Evolutionary conservation across 2,888 invertebrate genomes (phyloP).

Genomic region (Ichneumon xanthorius): DNA sequence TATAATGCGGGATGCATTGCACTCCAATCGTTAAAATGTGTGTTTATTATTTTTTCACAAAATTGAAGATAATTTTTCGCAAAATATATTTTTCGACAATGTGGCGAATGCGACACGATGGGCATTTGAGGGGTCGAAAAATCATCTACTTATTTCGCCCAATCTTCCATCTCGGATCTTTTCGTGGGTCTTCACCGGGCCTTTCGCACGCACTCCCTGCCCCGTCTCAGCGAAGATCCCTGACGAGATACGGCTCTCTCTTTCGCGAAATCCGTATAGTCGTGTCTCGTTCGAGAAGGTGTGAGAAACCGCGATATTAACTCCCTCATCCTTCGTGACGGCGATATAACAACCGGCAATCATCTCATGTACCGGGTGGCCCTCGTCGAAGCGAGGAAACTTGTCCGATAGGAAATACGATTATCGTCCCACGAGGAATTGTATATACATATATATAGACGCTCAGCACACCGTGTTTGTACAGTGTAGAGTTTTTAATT

Average conservation of each 20-base stretch:
- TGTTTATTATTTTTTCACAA: background rate
- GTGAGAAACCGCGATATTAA: slow-evolving; percentile 61
- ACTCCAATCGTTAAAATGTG: background rate
- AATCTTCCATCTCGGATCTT: slow-evolving; percentile 8
- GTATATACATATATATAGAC: background rate
- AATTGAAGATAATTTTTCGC: background rate
- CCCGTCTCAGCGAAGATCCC: slow-evolving; percentile 17
- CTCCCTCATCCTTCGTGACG: slow-evolving; percentile 42
- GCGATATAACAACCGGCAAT: slow-evolving; percentile 55
- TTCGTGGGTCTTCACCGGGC: slow-evolving; percentile 4
- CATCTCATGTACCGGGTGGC: slow-evolving; percentile 60
- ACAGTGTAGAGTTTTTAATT: slow-evolving; percentile 62
- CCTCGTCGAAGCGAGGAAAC: slow-evolving; percentile 21
- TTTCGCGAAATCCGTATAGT: slow-evolving; percentile 5
- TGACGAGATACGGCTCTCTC: background rate
- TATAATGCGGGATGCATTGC: no score
- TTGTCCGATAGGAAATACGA: slow-evolving; percentile 38
- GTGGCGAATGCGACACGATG: no score
- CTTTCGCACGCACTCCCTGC: slow-evolving; percentile 14
- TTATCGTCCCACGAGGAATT: slow-evolving; percentile 27
- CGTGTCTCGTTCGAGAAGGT: slow-evolving; percentile 44
- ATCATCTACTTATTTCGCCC: background rate
- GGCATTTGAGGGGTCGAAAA: background rate
- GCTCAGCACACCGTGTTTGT: background rate
- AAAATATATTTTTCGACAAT: no score